Percentiles rank a stretch among this genome's conserved stretches.
Evolutionary conservation across 2,888 invertebrate genomes (phyloP).

Genomic region (Dicycla oo): DNA sequence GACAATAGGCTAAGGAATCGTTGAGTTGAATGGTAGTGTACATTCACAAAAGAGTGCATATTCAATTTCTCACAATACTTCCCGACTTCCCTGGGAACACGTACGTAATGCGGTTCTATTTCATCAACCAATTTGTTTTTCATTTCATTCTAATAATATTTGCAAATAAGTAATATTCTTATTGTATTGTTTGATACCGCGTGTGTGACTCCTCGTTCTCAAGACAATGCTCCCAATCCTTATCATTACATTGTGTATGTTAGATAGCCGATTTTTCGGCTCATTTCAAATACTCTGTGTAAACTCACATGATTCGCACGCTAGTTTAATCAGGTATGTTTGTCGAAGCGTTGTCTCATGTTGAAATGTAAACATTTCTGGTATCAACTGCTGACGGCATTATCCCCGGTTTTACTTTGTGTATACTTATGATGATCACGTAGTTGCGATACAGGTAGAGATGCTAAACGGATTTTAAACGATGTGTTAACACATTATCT

Average conservation of each 20-base stretch:
- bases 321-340: conserved; percentile 53
- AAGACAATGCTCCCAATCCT: conserved; percentile 34
- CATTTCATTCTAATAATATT: not conserved
- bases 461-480: no score
- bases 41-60: conserved; percentile 32
- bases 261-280: conserved; percentile 39
- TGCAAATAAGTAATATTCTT: no score
- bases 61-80: conserved; percentile 29
- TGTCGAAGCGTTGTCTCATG: conserved; percentile 48
- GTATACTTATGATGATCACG: conserved; percentile 1
- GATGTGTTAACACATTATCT: no score
- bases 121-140: not conserved
- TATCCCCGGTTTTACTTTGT: conserved; percentile 5
- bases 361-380: conserved; percentile 52
- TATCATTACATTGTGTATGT: conserved; percentile 27
- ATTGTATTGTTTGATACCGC: not conserved
- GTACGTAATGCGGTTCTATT: conserved; percentile 10
- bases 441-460: no score
- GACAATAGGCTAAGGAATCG: conserved; percentile 33
- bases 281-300: conserved; percentile 41
- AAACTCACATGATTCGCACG: conserved; percentile 48
- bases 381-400: conserved; percentile 22
- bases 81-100: conserved; percentile 10
- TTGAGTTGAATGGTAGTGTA: conserved; percentile 11
- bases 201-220: not conserved